Base-by-base conservation (phyloP, 2,888 invertebrate species). In the Coelinius sp. region DNA sequence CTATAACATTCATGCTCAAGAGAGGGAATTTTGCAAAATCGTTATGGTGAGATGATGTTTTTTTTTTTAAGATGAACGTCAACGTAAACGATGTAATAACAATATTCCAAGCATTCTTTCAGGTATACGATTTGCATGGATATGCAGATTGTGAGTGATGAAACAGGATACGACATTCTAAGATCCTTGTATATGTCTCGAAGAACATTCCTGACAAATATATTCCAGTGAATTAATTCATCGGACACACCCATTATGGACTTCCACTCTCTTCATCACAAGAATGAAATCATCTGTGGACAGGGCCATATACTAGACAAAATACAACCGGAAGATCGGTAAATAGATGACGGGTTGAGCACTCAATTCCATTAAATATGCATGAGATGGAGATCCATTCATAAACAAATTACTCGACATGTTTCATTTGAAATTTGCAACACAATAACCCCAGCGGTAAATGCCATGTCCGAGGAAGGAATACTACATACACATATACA, bases 391-490 rank as follows among this genome's bases (percentile, higher is more conserved):
- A 53, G 59, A 66, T 62, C 70, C 64, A 74, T 78, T 77, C 75
- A 72, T 72, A 77, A 78, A 77, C 77, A 78, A 76, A 77, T 77
- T 68, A 71, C 35, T 73, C 66, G 27, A 65, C 59, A 38, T 62
- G 41, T 31, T 44, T 65, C 49, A 56, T 70, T 63, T 49, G 41
- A 75, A 62, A 74, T 78, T 76, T 76, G 70, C 74, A 76, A 74
- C 73, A 77, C 75, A 77, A 76, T 74, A 64, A 69, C 22, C 44
- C 24, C 20, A 68, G 56, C 25, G 65, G 67, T 76, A 53, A 74
- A 78, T 59, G 71, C 14, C 73, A 65, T 63, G 66, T 53, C 66
- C 66, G 68, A 38, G 52, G 44, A 24, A 64, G n/a, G 8, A 14
- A 27, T 35, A 22, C 44, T 38, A 27, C 3, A 14, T n/a, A 56